A percentile compares a stretch with the other conserved stretches of the same genome.
Evolutionary conservation across 2,113 vertebrate species (phyloP).

Genomic region (Nannospalax galili): DNA sequence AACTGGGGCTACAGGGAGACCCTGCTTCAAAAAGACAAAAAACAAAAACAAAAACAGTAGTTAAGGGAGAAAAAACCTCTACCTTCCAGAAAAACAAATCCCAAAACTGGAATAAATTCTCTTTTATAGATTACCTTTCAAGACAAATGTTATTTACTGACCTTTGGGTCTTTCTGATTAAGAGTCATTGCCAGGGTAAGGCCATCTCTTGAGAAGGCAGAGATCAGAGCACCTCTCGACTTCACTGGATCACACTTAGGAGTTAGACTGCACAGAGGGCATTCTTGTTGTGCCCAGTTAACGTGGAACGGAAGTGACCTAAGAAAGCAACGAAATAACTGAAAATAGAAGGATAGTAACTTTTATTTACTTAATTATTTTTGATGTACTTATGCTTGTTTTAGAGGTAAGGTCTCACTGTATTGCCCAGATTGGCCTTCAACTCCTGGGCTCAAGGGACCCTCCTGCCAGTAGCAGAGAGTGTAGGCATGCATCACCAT

Average conservation of each 20-base stretch:
- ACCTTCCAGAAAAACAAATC: neutral
- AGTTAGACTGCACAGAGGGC: slow-evolving; percentile 84
- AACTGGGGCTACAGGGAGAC: too few relatives aligned
- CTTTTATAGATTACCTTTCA: slow-evolving; percentile 2
- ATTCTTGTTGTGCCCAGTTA: slow-evolving; percentile 90
- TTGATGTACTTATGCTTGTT: neutral
- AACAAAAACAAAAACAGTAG: too few relatives aligned
- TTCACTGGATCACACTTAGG: slow-evolving; percentile 91
- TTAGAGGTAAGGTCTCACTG: neutral
- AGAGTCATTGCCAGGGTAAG: slow-evolving; percentile 90
- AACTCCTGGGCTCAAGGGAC: neutral
- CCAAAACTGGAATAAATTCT: slow-evolving; percentile 17
- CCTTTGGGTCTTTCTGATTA: slow-evolving; percentile 95
- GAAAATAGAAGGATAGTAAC: neutral
- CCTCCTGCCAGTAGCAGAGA: neutral
- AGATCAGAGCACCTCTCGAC: slow-evolving; percentile 93
- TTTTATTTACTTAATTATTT: neutral
- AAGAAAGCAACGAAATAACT: slow-evolving; percentile 7
- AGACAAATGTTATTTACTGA: slow-evolving; percentile 70
- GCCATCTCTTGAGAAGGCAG: slow-evolving; percentile 93
- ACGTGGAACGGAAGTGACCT: slow-evolving; percentile 88
- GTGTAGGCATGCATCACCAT: neutral
- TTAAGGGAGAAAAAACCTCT: neutral
- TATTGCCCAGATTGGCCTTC: neutral
- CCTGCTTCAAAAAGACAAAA: too few relatives aligned